Conservation (phyloP, 2,888 invertebrate genomes). For the Rhodophaea formosa region DNA sequence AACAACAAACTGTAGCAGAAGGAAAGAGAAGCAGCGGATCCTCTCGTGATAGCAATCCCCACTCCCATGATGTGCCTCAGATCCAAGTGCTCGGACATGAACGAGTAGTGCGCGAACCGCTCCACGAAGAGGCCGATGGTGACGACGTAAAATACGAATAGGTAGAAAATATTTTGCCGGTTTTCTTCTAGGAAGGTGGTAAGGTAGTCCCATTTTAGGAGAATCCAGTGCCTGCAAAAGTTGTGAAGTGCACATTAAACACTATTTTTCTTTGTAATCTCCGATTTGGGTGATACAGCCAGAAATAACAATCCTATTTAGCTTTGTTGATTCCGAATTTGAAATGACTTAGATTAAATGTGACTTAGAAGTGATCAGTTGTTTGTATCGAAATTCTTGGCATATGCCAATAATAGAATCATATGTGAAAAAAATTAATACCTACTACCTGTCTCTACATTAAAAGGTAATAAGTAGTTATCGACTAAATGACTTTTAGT, state of each 20-base stretch:
- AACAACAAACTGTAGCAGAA: slow-evolving; percentile 96
- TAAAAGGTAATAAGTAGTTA: too few species aligned
- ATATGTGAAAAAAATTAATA: too few species aligned
- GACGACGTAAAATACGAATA: slow-evolving; percentile 96
- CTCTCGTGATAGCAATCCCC: slow-evolving; percentile 96
- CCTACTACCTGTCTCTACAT: too few species aligned
- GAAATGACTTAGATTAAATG: too few species aligned
- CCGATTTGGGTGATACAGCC: too few species aligned
- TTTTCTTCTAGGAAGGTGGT: slow-evolving; percentile 97
- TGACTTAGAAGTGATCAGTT: too few species aligned
- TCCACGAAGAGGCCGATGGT: slow-evolving; percentile 97
- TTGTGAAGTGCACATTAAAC: slow-evolving; percentile 6
- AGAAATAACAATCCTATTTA: too few species aligned
- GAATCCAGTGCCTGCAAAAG: slow-evolving; percentile 83
- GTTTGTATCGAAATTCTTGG: too few species aligned
- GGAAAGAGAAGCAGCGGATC: slow-evolving; percentile 95
- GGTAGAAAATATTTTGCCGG: slow-evolving; percentile 96
- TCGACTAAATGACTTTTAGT: too few species aligned
- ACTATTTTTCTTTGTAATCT: not conserved
- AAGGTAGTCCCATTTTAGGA: slow-evolving; percentile 91
- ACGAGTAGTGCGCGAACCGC: slow-evolving; percentile 96
- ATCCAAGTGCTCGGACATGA: slow-evolving; percentile 97
- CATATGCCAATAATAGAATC: too few species aligned
- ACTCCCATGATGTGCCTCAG: slow-evolving; percentile 98
- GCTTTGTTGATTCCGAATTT: too few species aligned